Percentiles rank a stretch among this genome's conserved stretches.
These are phyloP conservation scores for Cephus spinipes DNA, from an alignment of 2,888 invertebrate genomes.

Conservation along the genomic window DNA sequence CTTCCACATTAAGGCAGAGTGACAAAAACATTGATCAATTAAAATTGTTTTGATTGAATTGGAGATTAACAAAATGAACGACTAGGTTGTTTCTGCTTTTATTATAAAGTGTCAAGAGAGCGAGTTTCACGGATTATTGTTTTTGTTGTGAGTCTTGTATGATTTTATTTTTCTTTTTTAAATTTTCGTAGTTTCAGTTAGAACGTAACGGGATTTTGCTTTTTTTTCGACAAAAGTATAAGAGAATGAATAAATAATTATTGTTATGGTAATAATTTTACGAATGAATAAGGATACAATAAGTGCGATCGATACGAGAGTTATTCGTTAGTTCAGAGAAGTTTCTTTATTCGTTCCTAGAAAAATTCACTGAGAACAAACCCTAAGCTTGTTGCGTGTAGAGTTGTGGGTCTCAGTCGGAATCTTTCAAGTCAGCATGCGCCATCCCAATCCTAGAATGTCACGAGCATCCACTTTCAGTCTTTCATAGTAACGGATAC, in stretches of 20 bases:
- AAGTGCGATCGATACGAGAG: too few relatives aligned
- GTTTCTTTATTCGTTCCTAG: not conserved
- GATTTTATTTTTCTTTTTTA: too few relatives aligned
- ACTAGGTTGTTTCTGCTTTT: not conserved
- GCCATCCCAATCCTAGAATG: not conserved
- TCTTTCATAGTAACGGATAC: not conserved
- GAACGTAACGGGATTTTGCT: too few relatives aligned
- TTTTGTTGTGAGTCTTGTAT: not conserved
- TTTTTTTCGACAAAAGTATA: too few relatives aligned
- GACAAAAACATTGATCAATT: not conserved
- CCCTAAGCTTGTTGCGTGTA: not conserved
- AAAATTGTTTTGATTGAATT: not conserved
- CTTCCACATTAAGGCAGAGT: not conserved
- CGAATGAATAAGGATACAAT: too few relatives aligned
- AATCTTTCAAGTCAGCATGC: not conserved
- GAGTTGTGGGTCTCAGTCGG: not conserved
- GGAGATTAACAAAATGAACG: not conserved
- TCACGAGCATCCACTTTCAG: not conserved
- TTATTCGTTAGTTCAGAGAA: too few relatives aligned
- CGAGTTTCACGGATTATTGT: not conserved
- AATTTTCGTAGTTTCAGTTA: not conserved
- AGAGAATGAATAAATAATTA: too few relatives aligned
- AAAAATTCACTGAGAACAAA: not conserved
- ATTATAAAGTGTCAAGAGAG: not conserved
- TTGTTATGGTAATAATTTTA: too few relatives aligned